Conservation (phyloP, 2,797 vertebrate species). For the Yasuhikotakia modesta region DNA sequence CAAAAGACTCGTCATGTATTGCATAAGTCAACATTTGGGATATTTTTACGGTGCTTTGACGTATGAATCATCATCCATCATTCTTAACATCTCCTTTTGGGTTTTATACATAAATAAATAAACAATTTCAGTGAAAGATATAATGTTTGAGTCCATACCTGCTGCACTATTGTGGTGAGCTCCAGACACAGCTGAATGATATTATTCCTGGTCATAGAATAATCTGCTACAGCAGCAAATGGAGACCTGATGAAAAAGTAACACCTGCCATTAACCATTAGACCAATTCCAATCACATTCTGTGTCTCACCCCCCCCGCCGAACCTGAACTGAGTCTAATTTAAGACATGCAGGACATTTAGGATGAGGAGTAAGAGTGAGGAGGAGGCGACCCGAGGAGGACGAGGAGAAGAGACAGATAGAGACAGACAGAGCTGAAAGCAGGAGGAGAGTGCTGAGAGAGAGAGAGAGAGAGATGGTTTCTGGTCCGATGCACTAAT, state of each 20-base stretch:
- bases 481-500: conserved; percentile 49
- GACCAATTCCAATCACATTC: conserved; percentile 68
- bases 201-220: conserved; percentile 96
- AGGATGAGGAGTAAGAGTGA: conserved; percentile 11
- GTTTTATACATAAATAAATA: background rate
- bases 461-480: background rate
- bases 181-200: conserved; percentile 99
- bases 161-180: conserved; percentile 97
- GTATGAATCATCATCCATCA: no score
- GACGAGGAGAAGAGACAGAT: conserved; percentile 11
- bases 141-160: conserved; percentile 72
- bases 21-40: no score
- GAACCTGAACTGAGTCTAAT: conserved; percentile 16
- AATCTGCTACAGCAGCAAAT: conserved; percentile 97
- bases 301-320: conserved; percentile 16
- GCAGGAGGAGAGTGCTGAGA: conserved; percentile 19
- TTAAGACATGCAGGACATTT: conserved; percentile 18
- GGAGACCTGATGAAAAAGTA: conserved; percentile 90
- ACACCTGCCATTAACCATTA: conserved; percentile 83
- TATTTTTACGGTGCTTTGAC: no score
- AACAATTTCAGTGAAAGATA: background rate
- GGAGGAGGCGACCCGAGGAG: conserved; percentile 24
- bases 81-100: background rate
- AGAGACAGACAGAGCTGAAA: conserved; percentile 34
- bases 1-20: background rate